Conservation (phyloP, 2,888 invertebrate species). For the Cryptocheilus praepositus region DNA sequence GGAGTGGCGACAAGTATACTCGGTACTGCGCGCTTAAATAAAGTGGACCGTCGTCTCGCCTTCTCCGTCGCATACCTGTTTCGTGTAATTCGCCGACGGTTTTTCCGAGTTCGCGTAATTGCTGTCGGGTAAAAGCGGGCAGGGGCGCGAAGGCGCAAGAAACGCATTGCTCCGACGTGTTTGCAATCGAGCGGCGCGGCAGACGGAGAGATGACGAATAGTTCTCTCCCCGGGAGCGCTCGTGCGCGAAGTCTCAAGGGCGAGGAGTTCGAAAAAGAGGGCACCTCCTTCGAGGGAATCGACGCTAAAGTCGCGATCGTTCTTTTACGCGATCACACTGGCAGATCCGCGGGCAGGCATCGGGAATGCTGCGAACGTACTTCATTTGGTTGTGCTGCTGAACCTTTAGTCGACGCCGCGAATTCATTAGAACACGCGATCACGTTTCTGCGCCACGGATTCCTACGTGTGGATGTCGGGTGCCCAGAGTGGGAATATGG, state of each 20-base stretch:
- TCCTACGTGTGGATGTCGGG: too few relatives aligned
- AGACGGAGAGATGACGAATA: constrained; percentile 45
- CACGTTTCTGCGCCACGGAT: too few relatives aligned
- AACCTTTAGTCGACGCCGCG: too few relatives aligned
- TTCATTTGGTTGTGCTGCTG: too few relatives aligned
- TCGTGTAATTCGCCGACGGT: constrained; percentile 60
- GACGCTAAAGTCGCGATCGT: constrained; percentile 20
- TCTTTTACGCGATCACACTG: constrained; percentile 14
- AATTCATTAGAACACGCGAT: too few relatives aligned
- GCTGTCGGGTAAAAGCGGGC: constrained; percentile 32
- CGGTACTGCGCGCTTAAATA: constrained; percentile 16
- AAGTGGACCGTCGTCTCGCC: constrained; percentile 22
- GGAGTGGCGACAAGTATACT: constrained; percentile 6
- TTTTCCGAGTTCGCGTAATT: constrained; percentile 56
- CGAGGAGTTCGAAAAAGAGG: constrained; percentile 20
- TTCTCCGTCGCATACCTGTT: constrained; percentile 47
- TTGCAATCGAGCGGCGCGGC: constrained; percentile 48
- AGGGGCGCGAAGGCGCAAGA: constrained; percentile 48
- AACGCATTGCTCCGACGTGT: constrained; percentile 66
- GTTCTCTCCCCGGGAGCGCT: constrained; percentile 14
- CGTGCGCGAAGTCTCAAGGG: constrained; percentile 5
- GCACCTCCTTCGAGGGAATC: neutral
- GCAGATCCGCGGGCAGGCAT: too few relatives aligned
- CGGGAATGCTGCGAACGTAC: too few relatives aligned
- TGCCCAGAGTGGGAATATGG: too few relatives aligned